Evolutionary conservation across 2,888 invertebrate species (phyloP), one percentile per base, ranked within the genome.

Genomic region (Silvanus unidentatus): DNA sequence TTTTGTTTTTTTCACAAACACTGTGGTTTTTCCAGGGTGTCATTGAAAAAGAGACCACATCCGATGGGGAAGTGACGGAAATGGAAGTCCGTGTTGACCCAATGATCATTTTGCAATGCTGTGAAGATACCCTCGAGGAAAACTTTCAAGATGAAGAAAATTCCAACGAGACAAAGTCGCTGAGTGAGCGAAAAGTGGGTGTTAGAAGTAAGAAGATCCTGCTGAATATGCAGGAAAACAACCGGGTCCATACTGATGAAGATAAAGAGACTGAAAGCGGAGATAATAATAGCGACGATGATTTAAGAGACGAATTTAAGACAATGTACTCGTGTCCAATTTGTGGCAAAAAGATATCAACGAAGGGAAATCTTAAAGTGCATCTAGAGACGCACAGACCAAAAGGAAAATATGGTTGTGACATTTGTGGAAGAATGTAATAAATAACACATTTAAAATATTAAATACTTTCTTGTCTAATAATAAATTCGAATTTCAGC

Each of bases 51-150:
- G 57, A 54, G 15, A n/a, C n/a, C n/a, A 39, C 52, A 38, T 47
- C 53, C 42, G 68, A 69, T 44, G 48, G 58, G 42, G 69, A 70
- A 62, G 66, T 72, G 40, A 76, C 75, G 41, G 76, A 81, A 70
- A 78, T 84, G 76, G 83, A 84, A 72, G 78, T 84, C 1, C 77
- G 76, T 62, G 77, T 84, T 1, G 84, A 84, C 64, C 84, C 84
- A 2, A 82, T 83, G 81, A 71, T 82, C 63, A 79, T 84, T 55
- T 66, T 83, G 37, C 79, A 82, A 57, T 80, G 71, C 42, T 69
- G 77, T 53, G 70, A 76, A 48, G 78, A 78, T 50, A 73, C 46
- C 22, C 70, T 71, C 16, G 60, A 63, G 48, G 37, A 48, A 32
- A 70, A 73, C 27, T 70, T 69, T 27, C 62, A 63, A 47, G 70